Base-by-base conservation (phyloP, 2,113 vertebrate species). In the Callionymus lyra region DNA sequence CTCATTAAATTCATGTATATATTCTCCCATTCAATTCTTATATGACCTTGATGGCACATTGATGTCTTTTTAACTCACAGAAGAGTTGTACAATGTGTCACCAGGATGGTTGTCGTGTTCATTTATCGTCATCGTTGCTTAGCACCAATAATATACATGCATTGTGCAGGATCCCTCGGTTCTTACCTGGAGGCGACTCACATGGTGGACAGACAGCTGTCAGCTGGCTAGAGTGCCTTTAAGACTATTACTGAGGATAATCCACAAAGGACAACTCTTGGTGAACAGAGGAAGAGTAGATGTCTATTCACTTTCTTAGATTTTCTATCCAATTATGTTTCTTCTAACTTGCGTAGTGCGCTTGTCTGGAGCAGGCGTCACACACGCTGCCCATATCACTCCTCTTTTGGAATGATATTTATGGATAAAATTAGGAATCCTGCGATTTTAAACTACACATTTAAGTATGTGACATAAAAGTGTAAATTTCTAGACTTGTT, bases 181-280 rank as follows among this genome's bases (percentile, higher is more conserved):
- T 36, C 33, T 70, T 57, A 77, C 70, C 69, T 49, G 51, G 36
- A 49, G 45, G 33, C 59, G 68, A 50, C 66, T 55, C 21, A 44
- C 37, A 3, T 10, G 44, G 12, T 53, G 58, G 14, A 6, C 42
- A 53, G 72, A 56, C 81, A 83, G 74, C 76, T 77, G 74, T 77
- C 58, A 62, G 79, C 70, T 80, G 64, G 73, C 74, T 73, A 56
- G 82, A 81, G 64, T 76, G 76, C 68, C 72, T 81, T 69, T 77
- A 81, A 77, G 71, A 77, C 75, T 81, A 82, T 82, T 84, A 80
- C 57, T 45, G 60, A 62, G 70, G 82, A 76, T 82, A 79, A 83
- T 80, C 82, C 72, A 65, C 43, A 18, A 71, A 53, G 43, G 65
- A 64, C 50, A 70, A n/a, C 59, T 60, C 53, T 41, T 16, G 19